Base-by-base conservation (phyloP, 2,113 vertebrate species). In the Rhineura floridana region DNA sequence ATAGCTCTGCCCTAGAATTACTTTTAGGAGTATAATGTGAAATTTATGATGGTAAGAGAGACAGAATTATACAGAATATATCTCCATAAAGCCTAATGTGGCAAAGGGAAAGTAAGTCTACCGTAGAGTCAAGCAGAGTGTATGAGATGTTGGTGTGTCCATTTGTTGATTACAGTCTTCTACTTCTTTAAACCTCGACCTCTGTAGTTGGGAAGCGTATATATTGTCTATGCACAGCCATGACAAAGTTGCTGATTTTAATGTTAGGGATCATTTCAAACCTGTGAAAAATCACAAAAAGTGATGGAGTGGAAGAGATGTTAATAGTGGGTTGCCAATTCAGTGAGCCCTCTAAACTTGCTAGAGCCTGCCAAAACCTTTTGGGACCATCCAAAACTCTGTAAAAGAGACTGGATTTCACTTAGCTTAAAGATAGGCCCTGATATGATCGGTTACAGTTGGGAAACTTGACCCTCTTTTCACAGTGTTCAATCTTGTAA, bases 1-100 rank as follows among this genome's bases (percentile, higher is more conserved):
- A 79, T 36, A 92, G 48, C 81, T 91, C 52, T 0, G 5, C 63
- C 3, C 12, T 86, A 84, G 25, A 86, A 77, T 59, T 59, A 59
- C 55, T 17, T 59, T 59, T 39, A 88, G 73, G 87, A 62, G 11
- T 87, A 12, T 81, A 65, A 75, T 83, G n/a, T 87, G 81, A 93
- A 88, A 91, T 79, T 88, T 72, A 93, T 92, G 76, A 77, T 70
- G 15, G 67, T 2, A 86, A 46, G 36, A 91, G 91, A 28, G 39
- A 67, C 81, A 94, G 0, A 90, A 92, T 80, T 76, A 1, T 72
- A 83, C 19, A 72, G 81, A 80, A 0, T 70, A 30, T 0, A 72
- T 70, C 73, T 89, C 33, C 50, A 62, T 93, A 63, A 93, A 89
- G 84, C 78, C 85, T 8, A 65, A 50, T 67, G 6, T 86, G 21